Evolutionary conservation across 2,888 invertebrate species (phyloP).

Genomic region (Tachina fera): DNA sequence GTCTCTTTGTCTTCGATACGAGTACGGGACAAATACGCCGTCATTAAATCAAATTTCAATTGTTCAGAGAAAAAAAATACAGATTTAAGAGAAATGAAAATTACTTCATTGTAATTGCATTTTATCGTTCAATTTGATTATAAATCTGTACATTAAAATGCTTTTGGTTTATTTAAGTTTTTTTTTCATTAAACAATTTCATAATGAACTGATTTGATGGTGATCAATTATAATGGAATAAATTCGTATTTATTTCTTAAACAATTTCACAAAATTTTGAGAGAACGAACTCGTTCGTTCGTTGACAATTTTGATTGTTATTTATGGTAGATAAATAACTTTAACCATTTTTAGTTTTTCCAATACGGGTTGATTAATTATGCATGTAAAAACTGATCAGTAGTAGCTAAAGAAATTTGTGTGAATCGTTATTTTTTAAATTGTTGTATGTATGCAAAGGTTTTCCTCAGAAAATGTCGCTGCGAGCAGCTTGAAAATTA

Average conservation of each 20-base stretch:
- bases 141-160: conserved; percentile 54
- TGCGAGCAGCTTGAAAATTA: too few relatives aligned
- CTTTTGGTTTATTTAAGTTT: conserved; percentile 34
- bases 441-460: too few relatives aligned
- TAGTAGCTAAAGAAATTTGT: too few relatives aligned
- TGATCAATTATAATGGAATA: conserved; percentile 8
- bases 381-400: background rate
- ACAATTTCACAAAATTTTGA: conserved; percentile 19
- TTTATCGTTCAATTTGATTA: conserved; percentile 66
- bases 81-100: background rate
- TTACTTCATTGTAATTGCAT: conserved; percentile 54
- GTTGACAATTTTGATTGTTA: conserved; percentile 55
- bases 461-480: too few relatives aligned
- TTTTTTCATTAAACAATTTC: conserved; percentile 16
- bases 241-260: conserved; percentile 5
- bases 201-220: conserved; percentile 52
- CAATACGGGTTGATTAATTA: conserved; percentile 42
- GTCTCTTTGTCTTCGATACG: conserved; percentile 14
- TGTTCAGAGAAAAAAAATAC: background rate
- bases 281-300: conserved; percentile 12
- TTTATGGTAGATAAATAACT: conserved; percentile 30
- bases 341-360: conserved; percentile 11
- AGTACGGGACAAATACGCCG: conserved; percentile 23
- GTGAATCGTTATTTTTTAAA: too few relatives aligned
- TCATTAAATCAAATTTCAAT: conserved; percentile 53